phyloP scores from a whole-genome alignment of 2,113 vertebrate genomes.

The Struthidea cinerea region DNA sequence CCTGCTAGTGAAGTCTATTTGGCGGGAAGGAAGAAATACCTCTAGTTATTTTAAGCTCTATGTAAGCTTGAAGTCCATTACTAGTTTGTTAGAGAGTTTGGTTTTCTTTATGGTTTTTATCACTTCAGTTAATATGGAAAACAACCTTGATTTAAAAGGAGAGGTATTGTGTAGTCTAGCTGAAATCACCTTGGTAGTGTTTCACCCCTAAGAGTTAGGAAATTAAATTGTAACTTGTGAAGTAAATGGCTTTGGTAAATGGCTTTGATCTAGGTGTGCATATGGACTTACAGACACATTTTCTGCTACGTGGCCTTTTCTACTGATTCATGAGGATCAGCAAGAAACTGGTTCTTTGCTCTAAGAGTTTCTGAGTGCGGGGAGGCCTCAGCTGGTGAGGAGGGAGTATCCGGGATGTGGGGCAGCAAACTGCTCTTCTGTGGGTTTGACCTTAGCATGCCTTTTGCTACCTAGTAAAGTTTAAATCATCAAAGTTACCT shows the following conservation, averaged over 20 bases:
- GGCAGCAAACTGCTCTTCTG: neutral
- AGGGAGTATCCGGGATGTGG: neutral
- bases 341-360: neutral
- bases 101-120: neutral
- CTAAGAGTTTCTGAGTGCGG: neutral
- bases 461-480: neutral
- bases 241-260: too few species aligned
- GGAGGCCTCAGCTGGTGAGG: neutral
- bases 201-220: neutral
- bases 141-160: neutral
- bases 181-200: neutral
- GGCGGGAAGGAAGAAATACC: neutral
- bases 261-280: neutral
- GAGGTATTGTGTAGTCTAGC: neutral
- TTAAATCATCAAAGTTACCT: neutral
- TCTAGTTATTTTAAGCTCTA: neutral
- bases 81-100: neutral
- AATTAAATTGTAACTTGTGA: neutral
- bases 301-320: fast-evolving
- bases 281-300: neutral
- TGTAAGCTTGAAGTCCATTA: neutral
- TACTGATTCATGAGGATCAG: neutral
- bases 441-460: neutral
- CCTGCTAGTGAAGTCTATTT: neutral
- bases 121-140: neutral